Base-by-base conservation (phyloP, 64 coral and sea anemone species). In the Dendronephthya gigantea region DNA sequence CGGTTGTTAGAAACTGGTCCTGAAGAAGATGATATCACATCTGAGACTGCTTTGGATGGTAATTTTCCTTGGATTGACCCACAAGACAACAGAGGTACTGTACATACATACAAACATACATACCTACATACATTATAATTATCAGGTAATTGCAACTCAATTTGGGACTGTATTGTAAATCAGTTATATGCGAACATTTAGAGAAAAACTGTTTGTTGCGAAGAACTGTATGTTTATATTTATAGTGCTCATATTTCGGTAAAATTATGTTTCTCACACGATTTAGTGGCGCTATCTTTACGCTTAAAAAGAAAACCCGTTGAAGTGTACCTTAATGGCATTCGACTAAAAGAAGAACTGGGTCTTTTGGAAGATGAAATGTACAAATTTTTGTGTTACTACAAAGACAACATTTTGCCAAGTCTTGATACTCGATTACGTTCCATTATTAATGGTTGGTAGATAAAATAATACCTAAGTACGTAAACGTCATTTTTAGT, bases 21-120 rank as follows among this genome's bases (percentile, higher is more conserved):
- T 16, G 72, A 34, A 35, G 29, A 5, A 6, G 29, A 66, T 6
- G 72, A 79, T 79, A 15, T 79, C 4, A 79, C 72, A 36, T 34
- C 36, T 79, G 72, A 33, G 9, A 15, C 34, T 29, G 72, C 17
- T 79, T 33, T 79, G 72, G 32, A 79, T 19, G 72, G 72, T 10
- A 29, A 79, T 79, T 79, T 79, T 39, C 72, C 72, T 19, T 79
- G 72, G 72, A 7, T 79, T 79, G 72, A 79, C 29, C 15, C 25
- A 79, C 27, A 79, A 29, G 30, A 79, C 32, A 79, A 35, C 29
- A 4, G 8, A 17, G 72, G 72, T 79, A 79, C 36, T 29, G 72
- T 79, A 79, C 36, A 30, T 30, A 66, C 41, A 45, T 45, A 45
- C 41, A 4, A 45, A 6, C 4, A 45, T 11, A 45, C 4, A 45